A percentile compares a stretch with the other conserved stretches of the same genome.
Conservation (phyloP, 2,113 vertebrate genomes). For the Coreoperca whiteheadi region DNA sequence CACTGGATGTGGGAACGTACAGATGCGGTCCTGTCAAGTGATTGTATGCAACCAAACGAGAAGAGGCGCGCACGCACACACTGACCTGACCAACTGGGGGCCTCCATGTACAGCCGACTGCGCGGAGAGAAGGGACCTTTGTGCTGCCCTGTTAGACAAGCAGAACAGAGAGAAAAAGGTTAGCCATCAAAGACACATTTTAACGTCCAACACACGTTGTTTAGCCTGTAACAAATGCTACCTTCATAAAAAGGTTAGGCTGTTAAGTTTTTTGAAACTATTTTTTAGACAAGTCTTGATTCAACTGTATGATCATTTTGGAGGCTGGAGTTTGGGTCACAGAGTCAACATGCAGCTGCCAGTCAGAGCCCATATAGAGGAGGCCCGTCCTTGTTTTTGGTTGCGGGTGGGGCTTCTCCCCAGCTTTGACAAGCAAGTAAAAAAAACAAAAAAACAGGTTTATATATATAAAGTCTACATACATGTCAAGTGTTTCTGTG, state of each 20-base stretch:
- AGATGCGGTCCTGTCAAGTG: constrained; percentile 1
- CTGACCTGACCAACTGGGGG: constrained; percentile 78
- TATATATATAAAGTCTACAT: too few species aligned
- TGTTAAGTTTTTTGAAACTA: background rate
- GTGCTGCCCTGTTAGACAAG: constrained; percentile 53
- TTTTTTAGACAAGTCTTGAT: background rate
- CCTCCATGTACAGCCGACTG: constrained; percentile 74
- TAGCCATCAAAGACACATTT: constrained; percentile 3
- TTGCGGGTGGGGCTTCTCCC: too few species aligned
- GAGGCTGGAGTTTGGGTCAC: background rate
- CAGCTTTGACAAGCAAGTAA: too few species aligned
- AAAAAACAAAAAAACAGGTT: too few species aligned
- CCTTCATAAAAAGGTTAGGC: background rate
- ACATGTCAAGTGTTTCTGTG: too few species aligned
- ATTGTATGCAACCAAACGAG: background rate
- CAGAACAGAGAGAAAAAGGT: constrained; percentile 15
- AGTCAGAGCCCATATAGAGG: too few species aligned
- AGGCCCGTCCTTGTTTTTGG: too few species aligned
- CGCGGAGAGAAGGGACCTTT: constrained; percentile 48
- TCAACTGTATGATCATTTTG: background rate
- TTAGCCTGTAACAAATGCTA: background rate
- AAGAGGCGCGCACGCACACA: constrained; percentile 29
- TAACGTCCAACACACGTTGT: background rate
- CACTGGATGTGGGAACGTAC: constrained; percentile 12
- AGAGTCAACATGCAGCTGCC: too few species aligned